Percentiles rank a stretch among this genome's conserved stretches.
phyloP scores from a whole-genome alignment of 2,888 invertebrate genomes.

The Epistrophe eligans region DNA sequence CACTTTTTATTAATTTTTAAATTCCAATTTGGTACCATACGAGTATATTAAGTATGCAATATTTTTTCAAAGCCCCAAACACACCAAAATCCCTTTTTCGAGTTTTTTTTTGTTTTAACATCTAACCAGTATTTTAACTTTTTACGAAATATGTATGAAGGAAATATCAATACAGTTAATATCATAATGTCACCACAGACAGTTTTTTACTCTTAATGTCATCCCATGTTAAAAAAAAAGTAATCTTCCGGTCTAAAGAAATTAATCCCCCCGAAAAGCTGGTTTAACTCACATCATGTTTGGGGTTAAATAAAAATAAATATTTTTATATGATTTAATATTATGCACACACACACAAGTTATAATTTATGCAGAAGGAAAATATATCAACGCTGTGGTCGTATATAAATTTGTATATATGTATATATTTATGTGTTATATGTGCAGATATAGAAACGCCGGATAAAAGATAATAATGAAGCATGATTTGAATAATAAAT shows the following conservation, averaged over 20 bases:
- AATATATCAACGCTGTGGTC: constrained; percentile 11
- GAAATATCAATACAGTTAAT: no score
- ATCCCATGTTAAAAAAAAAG: constrained; percentile 9
- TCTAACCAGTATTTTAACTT: no score
- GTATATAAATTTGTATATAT: background rate
- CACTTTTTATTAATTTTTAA: no score
- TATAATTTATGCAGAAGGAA: constrained; percentile 18
- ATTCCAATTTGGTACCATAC: no score
- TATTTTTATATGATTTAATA: constrained; percentile 25
- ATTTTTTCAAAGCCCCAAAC: no score
- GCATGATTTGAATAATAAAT: constrained; percentile 64
- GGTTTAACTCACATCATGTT: constrained; percentile 18
- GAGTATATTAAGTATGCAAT: no score
- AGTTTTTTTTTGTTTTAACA: no score
- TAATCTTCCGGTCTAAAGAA: constrained; percentile 50
- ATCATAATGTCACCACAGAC: no score
- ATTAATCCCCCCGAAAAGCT: constrained; percentile 42
- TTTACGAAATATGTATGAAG: background rate
- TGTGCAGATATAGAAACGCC: constrained; percentile 10
- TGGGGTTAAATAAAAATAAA: constrained; percentile 23
- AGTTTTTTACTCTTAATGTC: constrained; percentile 19
- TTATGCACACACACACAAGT: constrained; percentile 13
- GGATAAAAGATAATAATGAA: constrained; percentile 42
- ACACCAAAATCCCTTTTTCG: no score
- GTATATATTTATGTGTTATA: background rate